phyloP scores from a whole-genome alignment of 2,113 vertebrate species.

The Phaetusa simplex region DNA sequence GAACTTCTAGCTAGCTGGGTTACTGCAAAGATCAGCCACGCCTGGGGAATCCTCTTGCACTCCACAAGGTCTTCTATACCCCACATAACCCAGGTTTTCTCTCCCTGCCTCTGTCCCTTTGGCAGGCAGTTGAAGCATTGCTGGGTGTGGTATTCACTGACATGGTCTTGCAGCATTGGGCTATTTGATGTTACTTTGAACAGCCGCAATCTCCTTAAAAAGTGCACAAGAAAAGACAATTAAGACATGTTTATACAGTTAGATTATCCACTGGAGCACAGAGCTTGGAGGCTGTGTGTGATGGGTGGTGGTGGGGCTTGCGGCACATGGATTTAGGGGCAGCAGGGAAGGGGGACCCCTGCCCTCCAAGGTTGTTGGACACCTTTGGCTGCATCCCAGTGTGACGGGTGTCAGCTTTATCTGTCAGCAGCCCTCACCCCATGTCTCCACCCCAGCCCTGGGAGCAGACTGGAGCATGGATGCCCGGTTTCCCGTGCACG shows the following conservation, averaged over 20 bases:
- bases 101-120: background rate
- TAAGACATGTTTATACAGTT: background rate
- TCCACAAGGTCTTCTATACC: background rate
- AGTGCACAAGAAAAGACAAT: background rate
- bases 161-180: fast-evolving
- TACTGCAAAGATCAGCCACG: background rate
- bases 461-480: background rate
- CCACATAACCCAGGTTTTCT: fast-evolving
- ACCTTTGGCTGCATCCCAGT: background rate
- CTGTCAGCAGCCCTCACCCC: background rate
- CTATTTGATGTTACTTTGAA: background rate
- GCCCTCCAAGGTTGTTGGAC: background rate
- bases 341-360: background rate
- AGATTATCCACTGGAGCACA: background rate
- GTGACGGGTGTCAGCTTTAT: background rate
- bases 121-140: background rate
- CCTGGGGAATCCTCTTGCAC: background rate
- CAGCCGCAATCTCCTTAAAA: background rate
- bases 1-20: background rate
- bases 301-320: fast-evolving
- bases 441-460: background rate
- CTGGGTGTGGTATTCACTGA: fast-evolving
- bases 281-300: background rate
- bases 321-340: background rate
- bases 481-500: fast-evolving